Percentiles rank a stretch among this genome's conserved stretches.
These are phyloP conservation scores for Pseudomyrmex cubaensis DNA, from an alignment of 1,140 invertebrate genomes.

Conservation along the genomic window DNA sequence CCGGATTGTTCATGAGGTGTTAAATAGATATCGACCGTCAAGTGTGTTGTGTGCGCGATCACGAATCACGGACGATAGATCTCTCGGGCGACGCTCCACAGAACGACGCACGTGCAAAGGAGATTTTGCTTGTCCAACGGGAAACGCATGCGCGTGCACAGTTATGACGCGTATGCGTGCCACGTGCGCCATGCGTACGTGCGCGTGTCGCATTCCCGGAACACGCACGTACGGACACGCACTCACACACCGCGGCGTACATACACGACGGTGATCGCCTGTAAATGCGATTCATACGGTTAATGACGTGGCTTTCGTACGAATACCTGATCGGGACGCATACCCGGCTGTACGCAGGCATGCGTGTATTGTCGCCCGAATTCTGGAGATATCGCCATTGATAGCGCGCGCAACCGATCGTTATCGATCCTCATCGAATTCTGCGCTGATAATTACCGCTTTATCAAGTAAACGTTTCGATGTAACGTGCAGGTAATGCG, in stretches of 20 bases:
- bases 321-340: conserved; percentile 48
- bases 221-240: neutral
- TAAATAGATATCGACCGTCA: conserved; percentile 41
- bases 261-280: conserved; percentile 8
- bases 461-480: neutral
- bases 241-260: too few species aligned
- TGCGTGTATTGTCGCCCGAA: conserved; percentile 19
- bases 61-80: conserved; percentile 37
- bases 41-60: conserved; percentile 18
- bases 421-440: conserved; percentile 26
- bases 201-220: conserved; percentile 45
- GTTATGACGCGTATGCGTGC: conserved; percentile 44
- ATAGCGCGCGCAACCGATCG: neutral
- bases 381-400: conserved; percentile 27
- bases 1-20: conserved; percentile 43
- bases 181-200: neutral
- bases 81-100: neutral
- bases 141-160: neutral
- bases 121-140: conserved; percentile 39
- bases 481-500: neutral
- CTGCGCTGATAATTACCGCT: conserved; percentile 8
- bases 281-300: conserved; percentile 47
- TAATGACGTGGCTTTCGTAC: conserved; percentile 61
- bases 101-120: conserved; percentile 23
- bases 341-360: conserved; percentile 36